phyloP scores from a whole-genome alignment of 2,797 vertebrate genomes.

The Sebastes minor region DNA sequence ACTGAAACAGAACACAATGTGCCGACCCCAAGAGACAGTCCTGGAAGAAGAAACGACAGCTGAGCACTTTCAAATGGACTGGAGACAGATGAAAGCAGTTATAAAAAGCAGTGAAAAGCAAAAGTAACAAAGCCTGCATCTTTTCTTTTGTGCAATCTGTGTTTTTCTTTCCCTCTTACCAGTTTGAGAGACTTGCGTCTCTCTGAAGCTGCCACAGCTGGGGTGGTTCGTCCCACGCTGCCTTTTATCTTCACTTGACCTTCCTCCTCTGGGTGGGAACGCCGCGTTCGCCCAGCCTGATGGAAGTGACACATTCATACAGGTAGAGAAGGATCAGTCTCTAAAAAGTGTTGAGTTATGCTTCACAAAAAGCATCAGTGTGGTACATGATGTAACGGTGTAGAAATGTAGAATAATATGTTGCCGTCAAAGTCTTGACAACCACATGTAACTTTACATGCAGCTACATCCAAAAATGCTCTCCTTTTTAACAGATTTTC shows the following conservation, averaged over 20 bases:
- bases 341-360: neutral
- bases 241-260: slow-evolving; percentile 60
- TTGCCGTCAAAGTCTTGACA: neutral
- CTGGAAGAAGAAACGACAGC: slow-evolving; percentile 64
- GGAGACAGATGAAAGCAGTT: neutral
- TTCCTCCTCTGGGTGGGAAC: slow-evolving; percentile 79
- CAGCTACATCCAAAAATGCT: neutral
- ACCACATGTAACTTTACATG: neutral
- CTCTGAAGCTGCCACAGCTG: slow-evolving; percentile 84
- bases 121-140: neutral
- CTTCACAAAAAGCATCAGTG: neutral
- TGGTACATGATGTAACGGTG: neutral
- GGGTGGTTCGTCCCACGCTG: slow-evolving; percentile 63
- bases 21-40: slow-evolving; percentile 89
- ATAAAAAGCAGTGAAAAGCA: neutral
- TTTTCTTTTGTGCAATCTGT: neutral
- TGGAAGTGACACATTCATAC: neutral
- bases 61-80: neutral
- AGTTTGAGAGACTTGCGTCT: slow-evolving; percentile 87
- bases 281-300: slow-evolving; percentile 67
- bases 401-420: neutral
- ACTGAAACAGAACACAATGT: slow-evolving; percentile 87
- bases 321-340: neutral
- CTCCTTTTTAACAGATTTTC: neutral
- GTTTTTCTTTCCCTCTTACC: slow-evolving; percentile 75